Evolutionary conservation across 2,888 invertebrate genomes (phyloP), one percentile per base, ranked within the genome.

Genomic region (Malthinus seriepunctatus): DNA sequence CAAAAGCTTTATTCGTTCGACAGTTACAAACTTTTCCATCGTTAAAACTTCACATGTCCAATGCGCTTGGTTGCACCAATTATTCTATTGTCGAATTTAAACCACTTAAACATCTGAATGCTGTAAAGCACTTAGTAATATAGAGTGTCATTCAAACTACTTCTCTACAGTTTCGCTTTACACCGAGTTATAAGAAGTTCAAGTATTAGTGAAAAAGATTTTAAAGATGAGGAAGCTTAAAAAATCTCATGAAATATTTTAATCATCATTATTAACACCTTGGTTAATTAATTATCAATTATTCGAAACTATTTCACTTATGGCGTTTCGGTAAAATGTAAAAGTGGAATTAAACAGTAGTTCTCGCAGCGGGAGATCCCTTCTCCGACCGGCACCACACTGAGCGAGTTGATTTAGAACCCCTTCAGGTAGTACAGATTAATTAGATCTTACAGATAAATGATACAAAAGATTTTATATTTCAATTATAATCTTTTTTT

Each of bases 81-180:
- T 64, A 62, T 64, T 64, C 64, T 61, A 62, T 64, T 64, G 64
- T 64, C 58, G 56, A 60, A 62, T 62, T 60, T 63, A 64, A 64
- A 64, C 62, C 63, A 63, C 64, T 64, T 62, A 57, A 64, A 42
- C 64, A 59, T 60, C 56, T 64, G 62, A 64, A 63, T 60, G 60
- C 59, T 63, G 56, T 61, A 60, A 23, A 64, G 60, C 52, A 45
- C 60, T 56, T 56, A 14, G 56, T 56, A 60, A 56, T 60, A 56
- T 60, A 56, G 56, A 60, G 60, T 48, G 42, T 60, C 55, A 60
- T 60, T 56, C 56, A 56, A 31, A 37, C 56, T 32, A 52, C 52
- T 54, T 39, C 23, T 23, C 38, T 55, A 53, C 38, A 53, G 44
- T 56, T 52, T 39, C 52, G 48, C 51, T 60, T 57, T 57, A 15